phyloP scores from a whole-genome alignment of 2,113 vertebrate genomes.

The Scomber colias region DNA sequence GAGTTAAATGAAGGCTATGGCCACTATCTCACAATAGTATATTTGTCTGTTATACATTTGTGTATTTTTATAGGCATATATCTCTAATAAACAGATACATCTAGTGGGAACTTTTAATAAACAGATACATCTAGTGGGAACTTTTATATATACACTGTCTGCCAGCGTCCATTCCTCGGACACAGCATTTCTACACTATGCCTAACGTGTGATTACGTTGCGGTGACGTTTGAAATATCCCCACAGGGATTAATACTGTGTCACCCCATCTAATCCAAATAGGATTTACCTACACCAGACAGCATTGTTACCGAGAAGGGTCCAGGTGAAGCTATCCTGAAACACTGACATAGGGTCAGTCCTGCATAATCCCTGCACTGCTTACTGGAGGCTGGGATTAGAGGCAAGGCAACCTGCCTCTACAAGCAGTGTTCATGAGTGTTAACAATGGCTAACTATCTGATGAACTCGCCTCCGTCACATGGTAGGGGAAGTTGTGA shows the following conservation, averaged over 20 bases:
- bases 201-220: neutral
- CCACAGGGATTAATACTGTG: constrained; percentile 2
- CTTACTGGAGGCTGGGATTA: neutral
- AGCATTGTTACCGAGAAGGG: neutral
- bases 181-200: too few species aligned
- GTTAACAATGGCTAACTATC: constrained; percentile 1
- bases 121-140: neutral
- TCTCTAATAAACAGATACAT: neutral
- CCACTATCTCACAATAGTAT: too few species aligned
- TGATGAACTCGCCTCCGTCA: constrained; percentile 42
- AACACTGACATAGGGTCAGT: neutral
- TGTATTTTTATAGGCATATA: neutral
- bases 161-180: too few species aligned
- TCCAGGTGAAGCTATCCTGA: neutral
- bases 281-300: constrained; percentile 61
- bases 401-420: neutral
- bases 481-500: constrained; percentile 8
- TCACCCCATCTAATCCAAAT: constrained; percentile 40
- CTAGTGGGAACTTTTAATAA: neutral
- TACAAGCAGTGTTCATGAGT: neutral
- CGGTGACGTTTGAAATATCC: neutral
- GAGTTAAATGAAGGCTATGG: too few species aligned
- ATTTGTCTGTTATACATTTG: neutral
- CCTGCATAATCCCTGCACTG: neutral
- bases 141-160: neutral